These are phyloP conservation scores for Drosophila borealis DNA, from an alignment of 2,888 invertebrate species.

Conservation along the genomic window DNA sequence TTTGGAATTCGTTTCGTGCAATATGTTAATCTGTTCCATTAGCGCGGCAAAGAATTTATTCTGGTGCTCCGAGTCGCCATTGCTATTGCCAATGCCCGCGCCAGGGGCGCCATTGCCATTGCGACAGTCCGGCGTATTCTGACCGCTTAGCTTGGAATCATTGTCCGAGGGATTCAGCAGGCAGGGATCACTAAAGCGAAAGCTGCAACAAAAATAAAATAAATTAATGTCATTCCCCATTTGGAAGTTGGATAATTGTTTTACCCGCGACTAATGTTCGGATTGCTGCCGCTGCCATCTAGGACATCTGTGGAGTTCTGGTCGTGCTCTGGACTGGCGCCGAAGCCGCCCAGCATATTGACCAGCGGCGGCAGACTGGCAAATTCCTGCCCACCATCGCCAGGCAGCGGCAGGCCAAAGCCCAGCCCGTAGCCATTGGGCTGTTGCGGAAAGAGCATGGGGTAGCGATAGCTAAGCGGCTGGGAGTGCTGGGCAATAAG, in stretches of 20 bases:
- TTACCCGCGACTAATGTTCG: slow-evolving; percentile 83
- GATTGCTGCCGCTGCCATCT: slow-evolving; percentile 83
- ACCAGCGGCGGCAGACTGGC: slow-evolving; percentile 91
- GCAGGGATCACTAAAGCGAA: slow-evolving; percentile 85
- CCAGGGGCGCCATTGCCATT: slow-evolving; percentile 52
- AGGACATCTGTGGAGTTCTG: slow-evolving; percentile 83
- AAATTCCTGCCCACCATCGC: slow-evolving; percentile 85
- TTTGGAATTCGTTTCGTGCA: slow-evolving; percentile 91
- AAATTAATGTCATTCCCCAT: not conserved
- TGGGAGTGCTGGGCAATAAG: slow-evolving; percentile 73
- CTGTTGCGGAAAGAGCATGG: slow-evolving; percentile 77
- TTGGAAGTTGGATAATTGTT: not conserved
- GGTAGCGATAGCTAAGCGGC: slow-evolving; percentile 78
- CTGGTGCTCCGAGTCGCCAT: slow-evolving; percentile 80
- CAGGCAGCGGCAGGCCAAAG: slow-evolving; percentile 70
- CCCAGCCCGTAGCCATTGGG: slow-evolving; percentile 55
- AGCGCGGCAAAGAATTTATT: slow-evolving; percentile 86
- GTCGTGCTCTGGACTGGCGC: slow-evolving; percentile 78
- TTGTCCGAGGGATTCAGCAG: slow-evolving; percentile 84
- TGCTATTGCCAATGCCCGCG: slow-evolving; percentile 46
- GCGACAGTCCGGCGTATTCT: slow-evolving; percentile 83
- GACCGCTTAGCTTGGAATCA: slow-evolving; percentile 84
- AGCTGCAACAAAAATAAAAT: slow-evolving; percentile 56
- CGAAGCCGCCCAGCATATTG: slow-evolving; percentile 83
- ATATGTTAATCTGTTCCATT: slow-evolving; percentile 89